Conservation (phyloP, 2,113 vertebrate genomes). For the Nothocercus nigrocapillus region DNA sequence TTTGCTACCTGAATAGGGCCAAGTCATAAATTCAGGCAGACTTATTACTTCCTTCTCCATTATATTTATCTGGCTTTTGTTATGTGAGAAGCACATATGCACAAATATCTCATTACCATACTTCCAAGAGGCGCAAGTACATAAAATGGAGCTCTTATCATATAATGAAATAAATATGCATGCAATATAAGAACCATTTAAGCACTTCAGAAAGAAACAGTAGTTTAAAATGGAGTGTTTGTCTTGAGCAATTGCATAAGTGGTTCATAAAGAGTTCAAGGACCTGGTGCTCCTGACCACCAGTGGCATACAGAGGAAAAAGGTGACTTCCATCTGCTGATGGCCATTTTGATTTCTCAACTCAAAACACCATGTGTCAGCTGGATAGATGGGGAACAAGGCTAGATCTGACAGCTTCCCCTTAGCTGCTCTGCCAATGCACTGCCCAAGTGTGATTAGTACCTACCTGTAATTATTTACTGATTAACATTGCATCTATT, state of each 20-base stretch:
- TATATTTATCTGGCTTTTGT: slow-evolving; percentile 9
- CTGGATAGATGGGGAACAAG: background rate
- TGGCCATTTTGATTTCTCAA: background rate
- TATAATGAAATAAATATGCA: background rate
- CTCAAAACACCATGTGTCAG: background rate
- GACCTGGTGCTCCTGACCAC: background rate
- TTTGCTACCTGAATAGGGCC: background rate
- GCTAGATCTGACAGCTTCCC: rapidly evolving
- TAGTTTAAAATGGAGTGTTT: background rate
- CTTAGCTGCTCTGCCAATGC: background rate
- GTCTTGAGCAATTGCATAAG: rapidly evolving
- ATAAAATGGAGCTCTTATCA: background rate
- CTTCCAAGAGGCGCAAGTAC: background rate
- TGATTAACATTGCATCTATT: background rate
- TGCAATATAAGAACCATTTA: background rate
- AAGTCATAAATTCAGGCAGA: slow-evolving; percentile 30
- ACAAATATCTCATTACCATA: background rate
- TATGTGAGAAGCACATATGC: background rate
- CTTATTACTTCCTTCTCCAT: slow-evolving; percentile 13
- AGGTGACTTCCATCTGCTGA: background rate
- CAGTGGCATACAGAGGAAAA: background rate
- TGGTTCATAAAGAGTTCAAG: background rate
- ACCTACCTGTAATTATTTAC: background rate
- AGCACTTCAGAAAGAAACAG: background rate
- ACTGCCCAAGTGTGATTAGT: background rate